Evolutionary conservation across 2,888 invertebrate genomes (phyloP).

Genomic region (Apodemia zela): DNA sequence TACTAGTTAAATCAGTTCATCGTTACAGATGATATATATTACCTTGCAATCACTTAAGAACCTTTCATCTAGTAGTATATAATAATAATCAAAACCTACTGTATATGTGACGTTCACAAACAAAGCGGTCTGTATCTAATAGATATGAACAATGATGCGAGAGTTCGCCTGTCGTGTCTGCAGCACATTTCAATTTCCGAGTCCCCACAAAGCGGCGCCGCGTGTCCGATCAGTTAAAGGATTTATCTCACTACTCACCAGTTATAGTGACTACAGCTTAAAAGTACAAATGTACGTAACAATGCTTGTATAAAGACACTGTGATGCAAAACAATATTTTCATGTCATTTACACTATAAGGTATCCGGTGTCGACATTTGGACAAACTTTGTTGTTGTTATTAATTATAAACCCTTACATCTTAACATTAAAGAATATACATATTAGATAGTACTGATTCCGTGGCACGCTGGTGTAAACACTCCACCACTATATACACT

Average conservation of each 20-base stretch:
- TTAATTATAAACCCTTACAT: too few species aligned
- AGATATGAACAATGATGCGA: slow-evolving; percentile 5
- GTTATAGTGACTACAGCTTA: background rate
- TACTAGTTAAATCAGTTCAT: too few species aligned
- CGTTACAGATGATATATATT: too few species aligned
- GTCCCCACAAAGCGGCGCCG: slow-evolving; percentile 5
- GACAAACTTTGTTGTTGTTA: too few species aligned
- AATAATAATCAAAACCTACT: background rate
- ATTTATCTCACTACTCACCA: background rate
- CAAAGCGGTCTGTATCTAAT: background rate
- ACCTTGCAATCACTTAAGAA: background rate
- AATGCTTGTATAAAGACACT: too few species aligned
- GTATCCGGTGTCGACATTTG: too few species aligned
- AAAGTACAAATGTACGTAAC: background rate
- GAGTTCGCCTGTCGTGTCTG: background rate
- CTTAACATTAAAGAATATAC: too few species aligned
- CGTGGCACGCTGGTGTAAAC: too few species aligned
- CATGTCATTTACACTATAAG: too few species aligned
- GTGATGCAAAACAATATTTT: too few species aligned
- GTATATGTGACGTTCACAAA: background rate
- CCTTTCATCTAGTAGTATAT: background rate
- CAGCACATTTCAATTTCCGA: slow-evolving; percentile 5
- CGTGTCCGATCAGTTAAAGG: slow-evolving; percentile 5
- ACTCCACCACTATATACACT: too few species aligned
- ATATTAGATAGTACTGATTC: too few species aligned